Evolutionary conservation across 2,888 invertebrate genomes (phyloP), one percentile per base, ranked within the genome.

Genomic region (Phania funesta): DNA sequence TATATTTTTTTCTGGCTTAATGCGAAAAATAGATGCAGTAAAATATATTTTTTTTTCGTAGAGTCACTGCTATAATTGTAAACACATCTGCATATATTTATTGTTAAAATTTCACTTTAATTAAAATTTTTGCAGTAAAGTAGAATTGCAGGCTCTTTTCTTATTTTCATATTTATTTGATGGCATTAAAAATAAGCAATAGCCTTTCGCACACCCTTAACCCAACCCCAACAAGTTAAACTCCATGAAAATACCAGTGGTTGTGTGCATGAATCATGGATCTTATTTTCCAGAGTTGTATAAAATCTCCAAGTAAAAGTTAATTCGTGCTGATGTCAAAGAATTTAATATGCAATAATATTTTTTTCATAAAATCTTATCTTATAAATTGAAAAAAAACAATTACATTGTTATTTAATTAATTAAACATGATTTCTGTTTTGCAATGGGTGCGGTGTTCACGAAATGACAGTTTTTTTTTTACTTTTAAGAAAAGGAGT

Each of bases 401-500:
- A 52, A 26, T 52, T 50, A 11, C 24, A 26, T 11, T 35, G 35
- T 1, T 13, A 16, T 29, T 20, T 22, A 13, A 50, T 22, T 41
- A 32, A 50, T 44, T 46, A 46, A 70, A 52, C 62, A 68, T 70
- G 50, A 20, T 3, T 44, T 50, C 44, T 24, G 11, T 38, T 41
- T 24, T n/a, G 26, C 18, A 48, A 29, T 29, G 64, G 77, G 77
- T 64, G 70, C 16, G 70, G 77, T 48, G 16, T 35, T 70, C 77
- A 77, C 64, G 77, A 77, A 64, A 52, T 52, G 9, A 13, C 11
- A 6, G 38, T 70, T 35, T 62, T n/a, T 13, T 22, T 16, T 41
- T 0, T 29, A 3, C 11, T 38, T 38, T 13, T 38, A 38, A n/a
- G 1, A n/a, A 11, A 13, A 2, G 32, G 11, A 11, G 8, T 38